Base-by-base conservation (phyloP, 1,140 invertebrate genomes). In the Zaprionus inermis region DNA sequence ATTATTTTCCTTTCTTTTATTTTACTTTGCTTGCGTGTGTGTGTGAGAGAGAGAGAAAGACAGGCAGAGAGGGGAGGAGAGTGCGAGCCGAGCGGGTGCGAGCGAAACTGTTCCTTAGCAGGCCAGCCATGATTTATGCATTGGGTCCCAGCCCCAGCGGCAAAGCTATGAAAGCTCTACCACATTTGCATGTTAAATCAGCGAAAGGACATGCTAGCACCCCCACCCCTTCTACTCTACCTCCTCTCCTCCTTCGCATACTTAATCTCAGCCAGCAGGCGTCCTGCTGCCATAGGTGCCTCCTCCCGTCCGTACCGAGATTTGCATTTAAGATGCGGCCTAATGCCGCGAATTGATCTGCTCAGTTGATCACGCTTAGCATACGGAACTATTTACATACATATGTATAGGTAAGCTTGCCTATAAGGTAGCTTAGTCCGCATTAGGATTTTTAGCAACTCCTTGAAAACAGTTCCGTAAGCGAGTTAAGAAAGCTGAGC, bases 111-210 rank as follows among this genome's bases (percentile, higher is more conserved):
- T 55, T 64, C 30, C 28, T 58, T 51, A 60, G 49, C 67, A 57
- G 55, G 65, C 72, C 78, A 36, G 20, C 67, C 76, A 85, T 86
- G 82, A 86, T 86, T 86, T 86, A 86, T 86, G 83, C 84, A 85
- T 88, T 69, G 52, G 51, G 38, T 22, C 16, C 38, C 24, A 79
- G 80, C 70, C 67, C 67, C 68, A 70, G 12, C 72, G 57, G 66
- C 58, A 65, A 76, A 79, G 78, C 81, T 78, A 76, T 67, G 67
- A 61, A 63, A 61, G 58, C 51, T 61, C 32, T 51, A 68, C 58
- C 76, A 82, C 56, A 82, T 79, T 86, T 86, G 83, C 82, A 86
- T 86, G 72, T 61, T 71, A 88, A 79, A 82, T 61, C 82, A 76
- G 54, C 70, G 20, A 41, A 44, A 34, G 34, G 46, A 67, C 55